phyloP scores from a whole-genome alignment of 1,140 invertebrate genomes.

The Lepidurus couesii region DNA sequence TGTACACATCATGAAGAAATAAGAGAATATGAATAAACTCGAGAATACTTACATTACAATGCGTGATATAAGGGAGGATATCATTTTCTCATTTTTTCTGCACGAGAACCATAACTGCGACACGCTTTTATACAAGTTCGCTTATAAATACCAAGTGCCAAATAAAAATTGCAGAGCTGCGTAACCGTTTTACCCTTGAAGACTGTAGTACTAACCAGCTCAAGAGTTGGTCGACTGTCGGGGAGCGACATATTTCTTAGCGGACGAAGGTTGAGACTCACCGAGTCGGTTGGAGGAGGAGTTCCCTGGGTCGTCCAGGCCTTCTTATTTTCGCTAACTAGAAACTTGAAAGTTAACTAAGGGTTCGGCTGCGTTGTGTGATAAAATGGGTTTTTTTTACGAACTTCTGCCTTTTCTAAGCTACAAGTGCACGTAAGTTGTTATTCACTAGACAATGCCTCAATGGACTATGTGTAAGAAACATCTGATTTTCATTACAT shows the following conservation, averaged over 20 bases:
- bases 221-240: neutral
- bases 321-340: neutral
- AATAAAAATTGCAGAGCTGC: neutral
- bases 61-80: conserved; percentile 65
- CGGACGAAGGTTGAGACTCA: neutral
- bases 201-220: neutral
- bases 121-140: conserved; percentile 2
- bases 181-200: neutral
- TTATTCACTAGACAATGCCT: too few species aligned
- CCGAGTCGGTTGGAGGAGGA: neutral
- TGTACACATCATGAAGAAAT: neutral
- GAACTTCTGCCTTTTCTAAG: too few species aligned
- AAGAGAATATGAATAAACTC: neutral
- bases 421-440: too few species aligned
- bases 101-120: conserved; percentile 5
- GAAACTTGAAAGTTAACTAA: too few species aligned
- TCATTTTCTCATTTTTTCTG: conserved; percentile 53
- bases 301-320: neutral
- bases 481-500: too few species aligned
- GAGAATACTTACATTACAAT: conserved; percentile 61
- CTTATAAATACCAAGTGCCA: neutral
- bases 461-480: too few species aligned
- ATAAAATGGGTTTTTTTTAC: too few species aligned
- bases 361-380: too few species aligned
- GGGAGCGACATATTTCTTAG: neutral